Evolutionary conservation across 2,888 invertebrate species (phyloP).

Genomic region (Halictus quadricinctus): DNA sequence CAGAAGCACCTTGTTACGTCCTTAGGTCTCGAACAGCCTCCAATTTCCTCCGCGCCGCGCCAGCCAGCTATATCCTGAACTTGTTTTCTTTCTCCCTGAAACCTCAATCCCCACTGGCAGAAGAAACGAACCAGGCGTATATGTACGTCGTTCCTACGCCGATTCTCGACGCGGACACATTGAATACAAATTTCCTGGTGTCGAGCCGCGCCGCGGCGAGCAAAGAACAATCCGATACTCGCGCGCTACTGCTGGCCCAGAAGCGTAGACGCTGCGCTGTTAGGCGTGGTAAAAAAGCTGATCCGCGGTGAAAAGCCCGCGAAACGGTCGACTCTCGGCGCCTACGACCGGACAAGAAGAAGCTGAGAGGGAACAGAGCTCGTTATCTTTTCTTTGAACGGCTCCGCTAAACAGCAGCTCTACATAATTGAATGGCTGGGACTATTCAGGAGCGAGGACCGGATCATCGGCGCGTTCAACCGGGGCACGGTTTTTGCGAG

Average conservation of each 20-base stretch:
- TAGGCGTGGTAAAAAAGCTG: slow-evolving; percentile 44
- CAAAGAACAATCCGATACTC: slow-evolving; percentile 29
- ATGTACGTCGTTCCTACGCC: neutral
- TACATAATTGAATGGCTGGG: slow-evolving; percentile 66
- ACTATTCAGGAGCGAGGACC: slow-evolving; percentile 63
- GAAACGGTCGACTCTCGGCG: slow-evolving; percentile 60
- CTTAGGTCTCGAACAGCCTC: slow-evolving; percentile 2
- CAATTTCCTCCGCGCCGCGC: neutral
- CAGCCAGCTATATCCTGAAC: neutral
- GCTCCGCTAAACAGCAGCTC: slow-evolving; percentile 64
- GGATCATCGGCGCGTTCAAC: slow-evolving; percentile 48
- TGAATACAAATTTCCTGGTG: neutral
- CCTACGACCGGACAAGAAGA: slow-evolving; percentile 58
- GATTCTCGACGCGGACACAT: neutral
- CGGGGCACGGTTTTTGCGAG: slow-evolving; percentile 48
- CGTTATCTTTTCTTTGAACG: slow-evolving; percentile 75
- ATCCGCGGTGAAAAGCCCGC: slow-evolving; percentile 50
- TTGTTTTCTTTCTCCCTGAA: neutral
- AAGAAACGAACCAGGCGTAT: neutral
- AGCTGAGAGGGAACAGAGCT: slow-evolving; percentile 63
- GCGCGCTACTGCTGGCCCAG: neutral
- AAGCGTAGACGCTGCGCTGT: neutral
- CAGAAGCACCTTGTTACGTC: neutral
- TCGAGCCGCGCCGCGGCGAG: neutral
- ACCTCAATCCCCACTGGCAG: neutral